phyloP scores from a whole-genome alignment of 2,113 vertebrate species.

The Coryphaenoides rupestris region DNA sequence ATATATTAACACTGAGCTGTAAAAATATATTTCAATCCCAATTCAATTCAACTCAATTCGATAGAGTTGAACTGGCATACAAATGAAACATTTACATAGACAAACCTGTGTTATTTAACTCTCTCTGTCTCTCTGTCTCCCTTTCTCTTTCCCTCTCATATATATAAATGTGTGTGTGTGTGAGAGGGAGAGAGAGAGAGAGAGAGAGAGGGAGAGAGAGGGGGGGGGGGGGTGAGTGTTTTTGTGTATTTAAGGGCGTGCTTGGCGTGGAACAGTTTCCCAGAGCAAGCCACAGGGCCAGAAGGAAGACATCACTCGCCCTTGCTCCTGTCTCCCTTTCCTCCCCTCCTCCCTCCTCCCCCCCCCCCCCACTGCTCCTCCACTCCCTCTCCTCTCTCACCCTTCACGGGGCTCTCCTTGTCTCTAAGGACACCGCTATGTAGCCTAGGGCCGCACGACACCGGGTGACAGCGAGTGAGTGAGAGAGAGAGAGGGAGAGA shows the following conservation, averaged over 20 bases:
- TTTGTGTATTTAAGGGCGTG: too few relatives aligned
- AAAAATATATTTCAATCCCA: too few relatives aligned
- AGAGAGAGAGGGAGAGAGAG: too few relatives aligned
- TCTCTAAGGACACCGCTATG: constrained; percentile 3
- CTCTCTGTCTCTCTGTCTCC: too few relatives aligned
- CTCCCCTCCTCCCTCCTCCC: constrained; percentile 10
- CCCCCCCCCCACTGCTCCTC: background rate
- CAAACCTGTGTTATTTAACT: too few relatives aligned
- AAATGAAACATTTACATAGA: too few relatives aligned
- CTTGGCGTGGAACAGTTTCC: background rate
- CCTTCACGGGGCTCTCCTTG: constrained; percentile 23
- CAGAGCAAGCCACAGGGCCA: constrained; percentile 22
- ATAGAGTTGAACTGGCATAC: too few relatives aligned
- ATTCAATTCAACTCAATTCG: too few relatives aligned
- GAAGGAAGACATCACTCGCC: constrained; percentile 17
- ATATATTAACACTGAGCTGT: too few relatives aligned
- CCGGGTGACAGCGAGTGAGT: background rate
- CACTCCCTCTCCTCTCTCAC: constrained; percentile 11
- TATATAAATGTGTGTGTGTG: background rate
- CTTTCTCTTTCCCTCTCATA: background rate
- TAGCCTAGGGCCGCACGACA: background rate
- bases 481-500: background rate
- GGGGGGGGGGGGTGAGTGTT: too few relatives aligned
- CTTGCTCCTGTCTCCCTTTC: background rate
- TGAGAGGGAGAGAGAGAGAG: too few relatives aligned